These are phyloP conservation scores for Drosophila rubida DNA, from an alignment of 2,888 invertebrate species.

Conservation along the genomic window DNA sequence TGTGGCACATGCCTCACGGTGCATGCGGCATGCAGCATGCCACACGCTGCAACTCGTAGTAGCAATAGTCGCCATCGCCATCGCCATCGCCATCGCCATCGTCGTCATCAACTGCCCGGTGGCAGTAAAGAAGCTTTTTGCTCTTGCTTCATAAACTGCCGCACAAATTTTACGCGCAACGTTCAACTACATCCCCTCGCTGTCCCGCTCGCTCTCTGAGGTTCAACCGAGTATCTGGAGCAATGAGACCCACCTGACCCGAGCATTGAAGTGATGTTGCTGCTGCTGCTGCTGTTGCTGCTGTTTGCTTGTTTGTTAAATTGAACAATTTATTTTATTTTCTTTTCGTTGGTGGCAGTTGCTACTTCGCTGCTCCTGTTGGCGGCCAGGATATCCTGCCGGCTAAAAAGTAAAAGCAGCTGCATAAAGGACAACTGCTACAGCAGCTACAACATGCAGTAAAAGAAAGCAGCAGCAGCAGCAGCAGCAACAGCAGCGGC, in stretches of 20 bases:
- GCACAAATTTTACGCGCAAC: conserved; percentile 35
- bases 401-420: conserved; percentile 45
- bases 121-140: conserved; percentile 45
- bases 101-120: not conserved
- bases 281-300: conserved; percentile 7
- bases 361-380: conserved; percentile 14
- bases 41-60: conserved; percentile 11
- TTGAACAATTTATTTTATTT: conserved; percentile 74
- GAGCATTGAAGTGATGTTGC: conserved; percentile 11
- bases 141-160: conserved; percentile 45
- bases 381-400: conserved; percentile 57
- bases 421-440: conserved; percentile 41
- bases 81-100: conserved; percentile 10
- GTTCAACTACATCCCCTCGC: conserved; percentile 17
- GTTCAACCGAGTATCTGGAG: not conserved
- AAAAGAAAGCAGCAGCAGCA: conserved; percentile 13
- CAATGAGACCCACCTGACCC: conserved; percentile 6
- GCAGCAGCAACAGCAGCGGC: conserved; percentile 16
- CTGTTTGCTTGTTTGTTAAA: conserved; percentile 67
- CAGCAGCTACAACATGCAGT: conserved; percentile 1
- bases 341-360: conserved; percentile 17
- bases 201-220: not conserved
- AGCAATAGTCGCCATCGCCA: conserved; percentile 28
- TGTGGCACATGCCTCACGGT: conserved; percentile 7
- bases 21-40: not conserved